Evolutionary conservation across 2,888 invertebrate genomes (phyloP).

Genomic region (Heliconius erato): DNA sequence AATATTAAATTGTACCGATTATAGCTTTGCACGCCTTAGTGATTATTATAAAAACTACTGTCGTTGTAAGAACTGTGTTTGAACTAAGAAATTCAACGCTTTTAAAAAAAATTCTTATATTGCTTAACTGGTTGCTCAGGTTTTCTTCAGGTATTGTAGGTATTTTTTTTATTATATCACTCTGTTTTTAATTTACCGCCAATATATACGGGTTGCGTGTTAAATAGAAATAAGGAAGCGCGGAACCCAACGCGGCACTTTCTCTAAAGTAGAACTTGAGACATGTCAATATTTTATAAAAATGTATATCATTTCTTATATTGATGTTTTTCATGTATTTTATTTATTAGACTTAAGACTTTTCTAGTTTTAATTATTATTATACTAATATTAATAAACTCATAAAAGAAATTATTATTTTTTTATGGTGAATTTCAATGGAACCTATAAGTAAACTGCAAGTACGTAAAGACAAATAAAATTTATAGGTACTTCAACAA

Average conservation of each 20-base stretch:
- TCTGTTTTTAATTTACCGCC: background rate
- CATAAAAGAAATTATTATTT: background rate
- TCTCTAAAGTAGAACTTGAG: background rate
- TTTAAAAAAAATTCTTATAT: background rate
- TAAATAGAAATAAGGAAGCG: background rate
- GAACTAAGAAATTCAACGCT: slow-evolving; percentile 24
- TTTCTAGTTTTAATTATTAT: background rate
- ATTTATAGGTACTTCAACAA: too few relatives aligned
- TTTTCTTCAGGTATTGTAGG: background rate
- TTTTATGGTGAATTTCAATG: too few relatives aligned
- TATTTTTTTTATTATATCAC: background rate
- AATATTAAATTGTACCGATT: slow-evolving; percentile 45
- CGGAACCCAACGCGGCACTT: background rate
- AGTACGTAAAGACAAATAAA: too few relatives aligned
- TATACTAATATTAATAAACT: background rate
- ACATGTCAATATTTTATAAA: background rate
- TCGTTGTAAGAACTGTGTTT: slow-evolving; percentile 23
- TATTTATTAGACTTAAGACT: background rate
- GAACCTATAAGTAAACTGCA: too few relatives aligned
- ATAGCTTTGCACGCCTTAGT: slow-evolving; percentile 39
- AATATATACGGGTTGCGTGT: background rate
- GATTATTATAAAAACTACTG: slow-evolving; percentile 43
- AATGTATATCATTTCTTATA: background rate
- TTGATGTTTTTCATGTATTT: background rate
- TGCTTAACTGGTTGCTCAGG: background rate